Evolutionary conservation across 2,113 vertebrate genomes (phyloP), one percentile per base, ranked within the genome.

Genomic region (Thunnus thynnus): DNA sequence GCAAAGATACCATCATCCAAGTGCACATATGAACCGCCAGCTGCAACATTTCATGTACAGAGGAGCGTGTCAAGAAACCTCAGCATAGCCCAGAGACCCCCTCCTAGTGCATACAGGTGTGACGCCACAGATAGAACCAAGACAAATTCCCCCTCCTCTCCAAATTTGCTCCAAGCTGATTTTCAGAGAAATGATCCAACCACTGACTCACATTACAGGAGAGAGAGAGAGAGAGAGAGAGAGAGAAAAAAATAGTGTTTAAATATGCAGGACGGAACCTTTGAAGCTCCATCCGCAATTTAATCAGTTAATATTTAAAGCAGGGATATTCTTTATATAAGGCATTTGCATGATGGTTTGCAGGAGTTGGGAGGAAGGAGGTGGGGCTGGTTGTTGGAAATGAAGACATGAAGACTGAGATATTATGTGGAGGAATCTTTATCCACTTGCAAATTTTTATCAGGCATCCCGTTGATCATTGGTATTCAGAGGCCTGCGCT

Each of bases 271-370:
- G 72, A 89, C 17, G 27, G 80, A 89, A 88, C 68, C 83, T 93
- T 93, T 93, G 84, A 93, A 94, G 92, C 84, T 89, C 84, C 86
- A 67, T 76, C 86, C 70, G 63, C 85, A 88, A 80, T 93, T 93
- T 85, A 93, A 92, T 88, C 84, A 87, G 81, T 86, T 93, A 90
- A 91, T 91, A 92, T 93, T 92, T 91, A 92, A 92, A 93, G 90
- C 86, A 80, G 77, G 67, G 82, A 78, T 82, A 82, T 92, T 92
- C 81, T 88, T 90, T 84, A 86, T 71, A 83, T 68, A 85, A 91
- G 75, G 67, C 78, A 64, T 83, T 77, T 72, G 84, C 78, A 88
- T 66, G 72, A 73, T 69, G 71, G 70, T 72, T 73, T 83, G 64
- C 65, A 58, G 76, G 72, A 82, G 56, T 48, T 67, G 11, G 57